These are phyloP conservation scores for Hypsopygia costalis DNA, from an alignment of 2,888 invertebrate species.

Conservation along the genomic window DNA sequence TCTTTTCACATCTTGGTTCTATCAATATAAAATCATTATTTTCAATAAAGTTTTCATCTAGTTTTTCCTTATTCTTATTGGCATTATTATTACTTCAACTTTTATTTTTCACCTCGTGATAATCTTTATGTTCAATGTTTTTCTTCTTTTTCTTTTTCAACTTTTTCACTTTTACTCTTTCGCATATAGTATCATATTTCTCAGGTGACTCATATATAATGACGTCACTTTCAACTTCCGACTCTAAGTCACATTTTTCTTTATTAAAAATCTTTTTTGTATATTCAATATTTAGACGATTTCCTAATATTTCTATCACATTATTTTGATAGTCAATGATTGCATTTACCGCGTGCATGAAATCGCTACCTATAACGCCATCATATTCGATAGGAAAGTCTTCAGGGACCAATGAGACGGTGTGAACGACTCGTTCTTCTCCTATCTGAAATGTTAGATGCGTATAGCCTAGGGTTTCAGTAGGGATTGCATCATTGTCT, in stretches of 20 bases:
- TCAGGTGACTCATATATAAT: no score
- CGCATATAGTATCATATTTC: no score
- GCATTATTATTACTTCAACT: no score
- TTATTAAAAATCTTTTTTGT: neutral
- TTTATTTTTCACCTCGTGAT: no score
- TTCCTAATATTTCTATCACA: conserved; percentile 13
- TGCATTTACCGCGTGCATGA: conserved; percentile 13
- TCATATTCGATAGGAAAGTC: conserved; percentile 18
- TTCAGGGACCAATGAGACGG: conserved; percentile 15
- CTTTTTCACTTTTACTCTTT: no score
- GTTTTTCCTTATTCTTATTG: no score
- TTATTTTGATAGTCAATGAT: conserved; percentile 15
- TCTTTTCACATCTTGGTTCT: neutral
- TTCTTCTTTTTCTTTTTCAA: no score
- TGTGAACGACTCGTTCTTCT: conserved; percentile 11
- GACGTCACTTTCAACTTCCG: no score
- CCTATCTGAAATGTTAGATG: conserved; percentile 12
- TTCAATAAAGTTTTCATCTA: no score
- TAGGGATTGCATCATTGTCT: conserved; percentile 15
- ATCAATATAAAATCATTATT: no score
- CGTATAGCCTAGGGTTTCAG: conserved; percentile 14
- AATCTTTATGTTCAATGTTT: no score
- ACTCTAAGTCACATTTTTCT: no score
- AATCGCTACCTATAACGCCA: conserved; percentile 20
- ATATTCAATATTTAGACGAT: conserved; percentile 6